Evolutionary conservation across 2,797 vertebrate species (phyloP), one percentile per base, ranked within the genome.

Genomic region (Pangasius djambal): DNA sequence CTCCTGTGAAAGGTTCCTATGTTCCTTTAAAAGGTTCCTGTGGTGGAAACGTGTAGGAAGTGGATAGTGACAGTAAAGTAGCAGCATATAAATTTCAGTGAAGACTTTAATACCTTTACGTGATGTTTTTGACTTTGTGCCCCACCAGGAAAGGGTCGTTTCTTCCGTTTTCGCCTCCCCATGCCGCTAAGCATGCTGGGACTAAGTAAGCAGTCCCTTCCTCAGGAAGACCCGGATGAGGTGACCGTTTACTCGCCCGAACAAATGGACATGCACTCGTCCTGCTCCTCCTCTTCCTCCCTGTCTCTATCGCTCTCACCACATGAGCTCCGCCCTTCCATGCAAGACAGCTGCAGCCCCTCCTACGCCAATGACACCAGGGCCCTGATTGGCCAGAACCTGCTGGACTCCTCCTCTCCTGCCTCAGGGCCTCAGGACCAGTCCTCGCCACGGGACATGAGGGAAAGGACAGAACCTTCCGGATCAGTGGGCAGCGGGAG

Each of bases 281-380:
- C 87, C 81, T 88, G 79, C 78, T 91, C 91, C 70, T 90, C 83
- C 28, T 95, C 95, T 0, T 94, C 93, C 89, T 94, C 93, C 0
- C 98, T 97, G 0, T 97, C 96, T 31, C 95, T 97, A 83, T 97
- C 97, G 0, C 95, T 97, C 92, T 96, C 97, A 28, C 96, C 97
- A 93, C 97, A 97, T 20, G 97, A 97, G 95, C 97, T 97, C 94
- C 98, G 97, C 89, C 97, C 97, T 59, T 97, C 98, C 18, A 95
- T 97, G 2, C 97, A 96, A 89, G 98, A 98, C 93, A 99, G 98
- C 92, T 97, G 97, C 91, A 98, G 98, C 89, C 97, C 97, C 50
- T 97, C 98, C 0, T 98, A 98, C 89, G 97, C 97, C 87, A 98
- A 99, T 37, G 98, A 99, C 90, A 99, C 97, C 37, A 97, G 97